Base-by-base conservation (phyloP, 2,888 invertebrate genomes). In the Drosophila mulleri region DNA sequence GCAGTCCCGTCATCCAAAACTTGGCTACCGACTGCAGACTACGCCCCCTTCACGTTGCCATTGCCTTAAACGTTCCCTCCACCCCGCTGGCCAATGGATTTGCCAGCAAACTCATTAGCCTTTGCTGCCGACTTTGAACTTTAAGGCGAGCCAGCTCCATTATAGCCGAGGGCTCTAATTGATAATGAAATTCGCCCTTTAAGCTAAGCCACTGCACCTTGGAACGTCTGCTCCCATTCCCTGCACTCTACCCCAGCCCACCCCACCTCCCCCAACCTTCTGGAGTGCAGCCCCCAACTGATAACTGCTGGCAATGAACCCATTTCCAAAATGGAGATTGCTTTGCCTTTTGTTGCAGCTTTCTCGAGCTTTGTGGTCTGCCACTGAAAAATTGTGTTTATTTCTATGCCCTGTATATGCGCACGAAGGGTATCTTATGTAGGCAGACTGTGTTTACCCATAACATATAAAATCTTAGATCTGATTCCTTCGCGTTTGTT, bases 181-280 rank as follows among this genome's bases (percentile, higher is more conserved):
- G 84, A 83, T 86, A 82, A 86, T 86, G 84, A 83, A 81, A 81
- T 71, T 83, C 67, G 57, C 58, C 58, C 83, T 65, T 67, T 60
- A 66, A 60, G 56, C 58, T 53, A 26, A 47, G 39, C 48, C n/a
- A 35, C 23, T 45, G 18, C 59, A 39, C 56, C 47, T 29, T 14
- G 18, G 5, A 29, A 41, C 37, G 58, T 39, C 57, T 23, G 18
- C 37, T 32, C 14, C 20, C 50, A 35, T 14, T 7, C 35, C 12
- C 18, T 20, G 35, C 35, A 8, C 35, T 14, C 20, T 6, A 0
- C 12, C 11, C 44, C 1, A 12, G 18, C n/a, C 20, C 44, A 18
- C 2, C 1, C n/a, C 3, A 20, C 37, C 0, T 1, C 20, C 16
- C 0, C 16, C n/a, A 26, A 2, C 23, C 45, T 4, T 45, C 0